A percentile compares a stretch with the other conserved stretches of the same genome.
Evolutionary conservation across 2,888 invertebrate genomes (phyloP).

Genomic region (Timandra comae): DNA sequence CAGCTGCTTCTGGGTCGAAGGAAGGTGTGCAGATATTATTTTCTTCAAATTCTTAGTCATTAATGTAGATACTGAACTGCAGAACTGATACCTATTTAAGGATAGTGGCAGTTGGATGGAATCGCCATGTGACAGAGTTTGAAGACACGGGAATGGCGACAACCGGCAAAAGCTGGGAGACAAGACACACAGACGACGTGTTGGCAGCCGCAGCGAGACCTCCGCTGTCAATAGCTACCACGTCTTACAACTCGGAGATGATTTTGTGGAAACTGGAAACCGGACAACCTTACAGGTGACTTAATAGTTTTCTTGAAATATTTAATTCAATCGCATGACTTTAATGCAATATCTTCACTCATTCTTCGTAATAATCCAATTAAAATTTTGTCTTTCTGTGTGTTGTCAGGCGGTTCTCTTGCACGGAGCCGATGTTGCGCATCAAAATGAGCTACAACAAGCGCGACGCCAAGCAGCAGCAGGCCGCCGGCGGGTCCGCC

Average conservation of each 20-base stretch:
- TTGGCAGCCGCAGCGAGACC: slow-evolving; percentile 80
- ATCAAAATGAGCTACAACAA: slow-evolving; percentile 76
- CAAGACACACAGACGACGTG: slow-evolving; percentile 85
- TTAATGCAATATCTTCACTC: no score
- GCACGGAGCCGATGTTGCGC: slow-evolving; percentile 73
- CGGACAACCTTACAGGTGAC: slow-evolving; percentile 83
- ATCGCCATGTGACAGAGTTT: slow-evolving; percentile 82
- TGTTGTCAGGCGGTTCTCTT: slow-evolving; percentile 67
- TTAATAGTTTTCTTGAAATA: slow-evolving; percentile 8
- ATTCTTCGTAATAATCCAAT: no score
- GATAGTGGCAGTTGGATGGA: slow-evolving; percentile 88
- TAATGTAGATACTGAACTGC: no score
- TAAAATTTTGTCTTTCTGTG: no score
- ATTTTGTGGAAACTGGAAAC: slow-evolving; percentile 90
- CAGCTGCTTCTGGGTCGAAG: slow-evolving; percentile 76
- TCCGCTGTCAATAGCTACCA: slow-evolving; percentile 84
- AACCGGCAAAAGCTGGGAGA: slow-evolving; percentile 82
- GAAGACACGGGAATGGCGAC: slow-evolving; percentile 69
- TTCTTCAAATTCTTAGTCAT: no score
- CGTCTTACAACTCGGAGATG: slow-evolving; percentile 86
- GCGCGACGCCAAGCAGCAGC: slow-evolving; percentile 32
- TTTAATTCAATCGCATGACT: no score
- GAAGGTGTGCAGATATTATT: slow-evolving; percentile 72
- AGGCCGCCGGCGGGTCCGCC: slow-evolving; percentile 10
- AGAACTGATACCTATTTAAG: no score